These are phyloP conservation scores for Spizaetus ornatus DNA, from an alignment of 2,113 vertebrate genomes.

Conservation along the genomic window DNA sequence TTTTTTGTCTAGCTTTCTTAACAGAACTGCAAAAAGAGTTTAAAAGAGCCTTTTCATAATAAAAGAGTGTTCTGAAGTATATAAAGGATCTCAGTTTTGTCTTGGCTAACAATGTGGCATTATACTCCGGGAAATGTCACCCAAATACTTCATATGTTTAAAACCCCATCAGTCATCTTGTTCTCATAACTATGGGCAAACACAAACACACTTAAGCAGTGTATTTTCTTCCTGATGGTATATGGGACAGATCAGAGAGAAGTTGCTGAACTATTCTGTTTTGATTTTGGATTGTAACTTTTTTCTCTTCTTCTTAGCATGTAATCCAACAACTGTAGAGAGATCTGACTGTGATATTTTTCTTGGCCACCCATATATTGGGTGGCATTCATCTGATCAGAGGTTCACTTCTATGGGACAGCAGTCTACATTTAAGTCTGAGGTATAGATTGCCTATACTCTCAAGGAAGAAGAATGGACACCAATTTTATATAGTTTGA, in stretches of 20 bases:
- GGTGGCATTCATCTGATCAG: neutral
- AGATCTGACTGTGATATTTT: neutral
- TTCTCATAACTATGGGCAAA: neutral
- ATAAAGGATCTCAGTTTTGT: neutral
- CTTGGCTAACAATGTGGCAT: neutral
- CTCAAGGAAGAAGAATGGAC: neutral
- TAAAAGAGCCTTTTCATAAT: neutral
- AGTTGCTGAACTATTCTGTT: neutral
- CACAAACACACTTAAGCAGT: neutral
- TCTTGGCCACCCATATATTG: neutral
- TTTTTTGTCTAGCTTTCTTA: neutral
- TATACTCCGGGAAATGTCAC: neutral
- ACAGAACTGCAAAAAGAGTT: neutral
- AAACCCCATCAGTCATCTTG: neutral
- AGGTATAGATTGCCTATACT: neutral
- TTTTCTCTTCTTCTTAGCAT: neutral
- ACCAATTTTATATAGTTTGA: neutral
- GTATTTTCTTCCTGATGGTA: neutral
- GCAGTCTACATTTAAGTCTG: neutral
- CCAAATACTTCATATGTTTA: neutral
- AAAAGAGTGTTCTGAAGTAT: neutral
- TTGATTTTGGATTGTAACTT: neutral
- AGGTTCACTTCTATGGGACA: neutral
- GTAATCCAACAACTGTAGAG: neutral
- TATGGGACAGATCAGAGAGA: neutral